phyloP scores from a whole-genome alignment of 2,888 invertebrate species.

The Patella caerulea region DNA sequence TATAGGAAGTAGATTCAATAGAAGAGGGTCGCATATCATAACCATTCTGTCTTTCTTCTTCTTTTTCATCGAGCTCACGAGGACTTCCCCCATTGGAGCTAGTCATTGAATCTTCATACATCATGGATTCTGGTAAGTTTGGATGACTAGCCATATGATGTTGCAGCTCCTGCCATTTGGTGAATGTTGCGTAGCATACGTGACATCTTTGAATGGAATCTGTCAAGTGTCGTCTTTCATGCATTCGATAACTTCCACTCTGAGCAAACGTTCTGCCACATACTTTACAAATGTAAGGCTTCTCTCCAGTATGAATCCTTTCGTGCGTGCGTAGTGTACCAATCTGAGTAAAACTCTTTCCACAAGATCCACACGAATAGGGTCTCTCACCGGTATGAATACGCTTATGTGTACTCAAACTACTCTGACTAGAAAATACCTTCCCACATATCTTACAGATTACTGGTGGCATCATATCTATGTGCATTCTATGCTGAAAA shows the following conservation, averaged over 20 bases:
- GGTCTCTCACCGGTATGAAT: constrained; percentile 64
- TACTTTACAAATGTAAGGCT: constrained; percentile 60
- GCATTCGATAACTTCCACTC: constrained; percentile 64
- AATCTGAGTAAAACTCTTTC: constrained; percentile 64
- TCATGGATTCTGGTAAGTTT: constrained; percentile 23
- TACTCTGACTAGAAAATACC: constrained; percentile 61
- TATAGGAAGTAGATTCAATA: constrained; percentile 23
- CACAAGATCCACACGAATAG: constrained; percentile 56
- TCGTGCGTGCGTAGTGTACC: constrained; percentile 64
- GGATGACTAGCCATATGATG: constrained; percentile 61
- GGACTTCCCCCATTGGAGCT: constrained; percentile 2
- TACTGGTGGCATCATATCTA: constrained; percentile 30
- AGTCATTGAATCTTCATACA: constrained; percentile 8
- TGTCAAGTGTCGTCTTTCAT: constrained; percentile 62
- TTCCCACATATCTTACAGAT: constrained; percentile 61
- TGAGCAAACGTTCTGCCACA: constrained; percentile 61
- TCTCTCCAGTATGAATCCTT: constrained; percentile 62
- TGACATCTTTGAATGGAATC: constrained; percentile 61
- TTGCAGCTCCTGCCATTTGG: constrained; percentile 56
- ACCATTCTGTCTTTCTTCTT: constrained; percentile 8
- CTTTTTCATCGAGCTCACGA: not conserved
- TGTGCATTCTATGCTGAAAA: constrained; percentile 32
- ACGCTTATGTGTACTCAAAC: constrained; percentile 59
- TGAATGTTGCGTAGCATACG: constrained; percentile 59
- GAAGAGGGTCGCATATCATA: not conserved